phyloP scores from a whole-genome alignment of 2,113 vertebrate genomes.

The Thunnus maccoyii region DNA sequence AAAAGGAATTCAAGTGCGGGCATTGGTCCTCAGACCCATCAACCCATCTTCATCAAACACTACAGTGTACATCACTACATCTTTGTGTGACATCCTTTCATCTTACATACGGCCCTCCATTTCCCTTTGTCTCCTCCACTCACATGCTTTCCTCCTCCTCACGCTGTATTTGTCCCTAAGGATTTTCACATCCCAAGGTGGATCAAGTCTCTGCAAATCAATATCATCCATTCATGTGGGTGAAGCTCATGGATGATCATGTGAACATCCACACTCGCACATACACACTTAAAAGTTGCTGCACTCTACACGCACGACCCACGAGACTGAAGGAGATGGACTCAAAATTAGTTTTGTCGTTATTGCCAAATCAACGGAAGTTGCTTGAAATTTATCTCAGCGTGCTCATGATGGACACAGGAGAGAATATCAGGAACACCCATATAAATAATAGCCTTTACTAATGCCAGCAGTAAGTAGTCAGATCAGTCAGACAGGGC shows the following conservation, averaged over 20 bases:
- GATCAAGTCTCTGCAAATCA: conserved; percentile 72
- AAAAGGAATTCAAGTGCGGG: not conserved
- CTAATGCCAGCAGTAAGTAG: conserved; percentile 43
- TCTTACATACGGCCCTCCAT: conserved; percentile 31
- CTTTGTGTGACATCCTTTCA: conserved; percentile 5
- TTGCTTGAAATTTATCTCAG: conserved; percentile 18
- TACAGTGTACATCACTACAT: not conserved
- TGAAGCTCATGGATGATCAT: conserved; percentile 49
- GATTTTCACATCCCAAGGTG: conserved; percentile 56
- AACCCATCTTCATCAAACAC: not conserved
- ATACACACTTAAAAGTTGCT: conserved; percentile 2
- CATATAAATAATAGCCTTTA: conserved; percentile 45
- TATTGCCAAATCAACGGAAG: conserved; percentile 22
- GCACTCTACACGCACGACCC: not conserved
- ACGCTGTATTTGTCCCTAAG: conserved; percentile 47
- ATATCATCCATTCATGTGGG: conserved; percentile 71
- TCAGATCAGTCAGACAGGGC: conserved; percentile 43
- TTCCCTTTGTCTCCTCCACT: conserved; percentile 37
- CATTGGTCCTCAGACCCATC: not conserved
- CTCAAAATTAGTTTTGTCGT: conserved; percentile 24
- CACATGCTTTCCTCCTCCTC: conserved; percentile 25
- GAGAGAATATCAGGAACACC: conserved; percentile 46
- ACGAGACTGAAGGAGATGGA: not conserved
- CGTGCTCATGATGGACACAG: not conserved
- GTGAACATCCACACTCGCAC: conserved; percentile 27